Conservation (phyloP, 2,888 invertebrate genomes). For the Arge pagana region DNA sequence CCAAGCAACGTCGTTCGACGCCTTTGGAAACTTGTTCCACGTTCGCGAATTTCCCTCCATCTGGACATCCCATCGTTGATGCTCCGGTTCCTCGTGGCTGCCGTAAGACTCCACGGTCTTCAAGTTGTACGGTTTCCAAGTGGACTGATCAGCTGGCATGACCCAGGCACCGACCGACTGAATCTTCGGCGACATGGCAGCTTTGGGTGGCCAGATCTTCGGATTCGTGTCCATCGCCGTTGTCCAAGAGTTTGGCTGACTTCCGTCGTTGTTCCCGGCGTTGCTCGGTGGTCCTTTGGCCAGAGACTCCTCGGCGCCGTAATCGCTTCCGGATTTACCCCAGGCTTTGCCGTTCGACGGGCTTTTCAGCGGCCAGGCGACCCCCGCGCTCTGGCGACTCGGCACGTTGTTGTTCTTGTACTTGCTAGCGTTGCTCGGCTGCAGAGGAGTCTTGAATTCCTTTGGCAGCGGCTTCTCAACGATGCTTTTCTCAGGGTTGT, state of each 20-base stretch:
- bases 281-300: background rate
- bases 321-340: background rate
- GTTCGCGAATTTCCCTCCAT: constrained; percentile 21
- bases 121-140: constrained; percentile 42
- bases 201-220: constrained; percentile 32
- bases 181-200: constrained; percentile 37
- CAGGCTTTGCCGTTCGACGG: background rate
- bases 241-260: constrained; percentile 14
- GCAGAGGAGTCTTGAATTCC: background rate
- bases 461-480: constrained; percentile 20
- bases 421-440: constrained; percentile 16
- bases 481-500: constrained; percentile 36
- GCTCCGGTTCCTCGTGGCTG: constrained; percentile 26
- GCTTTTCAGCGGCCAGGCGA: background rate
- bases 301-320: background rate
- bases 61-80: constrained; percentile 30
- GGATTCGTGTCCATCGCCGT: constrained; percentile 17
- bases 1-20: constrained; percentile 38
- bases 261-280: background rate
- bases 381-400: background rate
- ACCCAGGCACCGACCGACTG: constrained; percentile 42
- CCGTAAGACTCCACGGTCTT: constrained; percentile 28
- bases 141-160: constrained; percentile 40
- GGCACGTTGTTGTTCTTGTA: constrained; percentile 8
- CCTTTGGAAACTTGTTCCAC: constrained; percentile 40